Percentiles rank a stretch among this genome's conserved stretches.
phyloP scores from a whole-genome alignment of 2,113 vertebrate species.

The Pelobates fuscus region DNA sequence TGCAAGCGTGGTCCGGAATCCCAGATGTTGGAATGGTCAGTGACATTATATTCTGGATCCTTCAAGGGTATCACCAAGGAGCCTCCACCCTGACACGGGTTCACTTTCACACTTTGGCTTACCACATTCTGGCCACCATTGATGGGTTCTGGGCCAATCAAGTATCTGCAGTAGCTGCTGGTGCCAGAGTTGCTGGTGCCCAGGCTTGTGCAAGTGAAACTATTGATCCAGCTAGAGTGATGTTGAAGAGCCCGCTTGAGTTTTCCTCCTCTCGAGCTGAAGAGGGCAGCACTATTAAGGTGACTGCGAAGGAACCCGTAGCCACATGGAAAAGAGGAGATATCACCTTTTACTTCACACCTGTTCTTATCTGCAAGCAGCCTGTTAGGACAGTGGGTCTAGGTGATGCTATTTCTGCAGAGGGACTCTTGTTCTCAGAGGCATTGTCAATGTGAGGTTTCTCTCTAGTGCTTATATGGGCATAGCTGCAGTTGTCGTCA shows the following conservation, averaged over 20 bases:
- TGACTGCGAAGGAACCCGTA: constrained; percentile 79
- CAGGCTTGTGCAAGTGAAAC: constrained; percentile 83
- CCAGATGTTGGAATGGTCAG: constrained; percentile 87
- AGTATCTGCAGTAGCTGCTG: constrained; percentile 82
- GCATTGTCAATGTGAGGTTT: constrained; percentile 52
- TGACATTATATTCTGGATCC: constrained; percentile 93
- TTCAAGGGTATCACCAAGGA: constrained; percentile 76
- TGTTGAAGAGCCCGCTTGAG: constrained; percentile 78
- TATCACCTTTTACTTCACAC: constrained; percentile 86
- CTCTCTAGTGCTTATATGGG: neutral
- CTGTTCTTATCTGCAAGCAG: constrained; percentile 88
- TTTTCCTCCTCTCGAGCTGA: constrained; percentile 80
- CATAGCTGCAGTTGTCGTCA: neutral
- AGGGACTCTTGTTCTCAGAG: constrained; percentile 91
- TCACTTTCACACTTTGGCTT: constrained; percentile 95
- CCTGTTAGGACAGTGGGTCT: constrained; percentile 92
- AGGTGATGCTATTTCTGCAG: constrained; percentile 93
- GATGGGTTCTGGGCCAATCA: constrained; percentile 93
- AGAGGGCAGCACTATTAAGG: constrained; percentile 62
- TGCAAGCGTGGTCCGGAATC: constrained; percentile 78
- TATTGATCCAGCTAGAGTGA: constrained; percentile 76
- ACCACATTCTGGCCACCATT: constrained; percentile 88
- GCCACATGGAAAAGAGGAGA: constrained; percentile 79
- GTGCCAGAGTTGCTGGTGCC: constrained; percentile 83
- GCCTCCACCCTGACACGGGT: constrained; percentile 84